Evolutionary conservation across 2,797 vertebrate species (phyloP), one percentile per base, ranked within the genome.

Genomic region (Pseudotriccus pelzelni): DNA sequence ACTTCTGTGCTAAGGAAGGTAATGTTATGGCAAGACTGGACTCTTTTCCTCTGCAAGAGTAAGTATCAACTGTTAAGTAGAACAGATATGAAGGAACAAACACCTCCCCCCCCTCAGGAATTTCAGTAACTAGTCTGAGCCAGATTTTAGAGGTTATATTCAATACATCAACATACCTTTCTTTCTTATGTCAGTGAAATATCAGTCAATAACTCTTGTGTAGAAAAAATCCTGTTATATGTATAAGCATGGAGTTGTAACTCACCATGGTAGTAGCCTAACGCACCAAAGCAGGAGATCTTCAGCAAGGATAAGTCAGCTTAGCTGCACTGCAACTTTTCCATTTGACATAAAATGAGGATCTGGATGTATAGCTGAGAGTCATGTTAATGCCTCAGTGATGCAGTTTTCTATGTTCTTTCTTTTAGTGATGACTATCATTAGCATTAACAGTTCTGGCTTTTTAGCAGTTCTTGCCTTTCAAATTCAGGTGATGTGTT

Each of bases 181-280:
- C 66, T 88, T 93, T 88, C 32, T 79, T 59, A 89, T 53, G 56
- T 58, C 81, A 83, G 90, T 93, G 59, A 90, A 85, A 60, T 50
- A 75, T 72, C 46, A 80, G 30, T 74, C 77, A 84, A 59, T 82
- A 95, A 76, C 27, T 80, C 34, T 79, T 74, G 39, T 60, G 63
- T 60, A 79, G 67, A 87, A 81, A 70, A 93, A 91, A 95, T 87
- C 15, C 56, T 87, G 34, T 84, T 84, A 76, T 64, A 68, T 27
- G 50, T 66, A 62, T 30, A 69, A 81, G 28, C 63, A 30, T 76
- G 67, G 63, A 88, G 28, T 23, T 82, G n/a, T 69, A 90, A 82
- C 62, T 84, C 43, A 76, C 22, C n/a, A 75, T 36, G 46, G 69
- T 79, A 81, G 69, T 79, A 81, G 47, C 62, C 76, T 47, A 88